A percentile compares a stretch with the other conserved stretches of the same genome.
These are phyloP conservation scores for Himantopus leucocephalus DNA, from an alignment of 2,113 vertebrate species.

Conservation along the genomic window DNA sequence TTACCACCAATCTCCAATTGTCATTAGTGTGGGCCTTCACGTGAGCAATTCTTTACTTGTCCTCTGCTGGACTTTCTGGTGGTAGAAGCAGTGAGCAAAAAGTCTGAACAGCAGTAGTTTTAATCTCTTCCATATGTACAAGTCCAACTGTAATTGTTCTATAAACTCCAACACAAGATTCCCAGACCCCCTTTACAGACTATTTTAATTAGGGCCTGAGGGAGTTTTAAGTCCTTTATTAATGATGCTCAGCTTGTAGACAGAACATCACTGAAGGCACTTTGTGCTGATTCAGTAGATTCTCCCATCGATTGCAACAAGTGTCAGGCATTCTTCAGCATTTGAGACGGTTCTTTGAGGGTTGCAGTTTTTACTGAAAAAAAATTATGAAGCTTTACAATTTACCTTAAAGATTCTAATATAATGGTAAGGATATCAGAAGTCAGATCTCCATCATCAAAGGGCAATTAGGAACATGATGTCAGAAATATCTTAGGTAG, in stretches of 20 bases:
- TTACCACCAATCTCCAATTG: neutral
- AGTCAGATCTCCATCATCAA: neutral
- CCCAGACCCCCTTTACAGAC: neutral
- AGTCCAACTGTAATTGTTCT: neutral
- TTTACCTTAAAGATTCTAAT: neutral
- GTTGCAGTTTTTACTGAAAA: neutral
- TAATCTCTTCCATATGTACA: neutral
- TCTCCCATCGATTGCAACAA: neutral
- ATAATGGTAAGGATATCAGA: neutral
- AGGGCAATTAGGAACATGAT: neutral
- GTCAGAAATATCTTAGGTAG: neutral
- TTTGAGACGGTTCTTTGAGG: neutral
- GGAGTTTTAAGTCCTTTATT: neutral
- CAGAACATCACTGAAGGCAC: neutral
- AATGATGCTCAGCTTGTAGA: neutral
- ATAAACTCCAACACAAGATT: neutral
- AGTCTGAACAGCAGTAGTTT: neutral
- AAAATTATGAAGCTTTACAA: neutral
- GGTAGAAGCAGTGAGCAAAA: neutral
- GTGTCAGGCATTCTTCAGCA: neutral
- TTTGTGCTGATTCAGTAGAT: neutral
- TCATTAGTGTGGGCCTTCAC: neutral
- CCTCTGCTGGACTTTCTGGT: neutral
- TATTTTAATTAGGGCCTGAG: neutral
- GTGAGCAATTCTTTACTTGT: neutral